These are phyloP conservation scores for Pollenia labialis DNA, from an alignment of 2,888 invertebrate genomes.

Conservation along the genomic window DNA sequence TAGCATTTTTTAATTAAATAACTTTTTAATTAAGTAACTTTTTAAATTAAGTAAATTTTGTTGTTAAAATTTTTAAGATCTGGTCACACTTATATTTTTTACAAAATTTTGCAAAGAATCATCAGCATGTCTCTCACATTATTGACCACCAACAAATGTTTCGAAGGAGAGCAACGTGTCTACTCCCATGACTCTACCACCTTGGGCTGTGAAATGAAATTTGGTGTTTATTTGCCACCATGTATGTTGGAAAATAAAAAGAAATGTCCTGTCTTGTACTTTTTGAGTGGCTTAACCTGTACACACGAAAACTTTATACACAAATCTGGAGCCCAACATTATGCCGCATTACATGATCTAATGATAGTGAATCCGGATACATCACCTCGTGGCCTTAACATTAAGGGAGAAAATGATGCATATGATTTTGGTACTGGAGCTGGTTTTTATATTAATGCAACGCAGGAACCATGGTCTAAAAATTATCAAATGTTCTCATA, in stretches of 20 bases:
- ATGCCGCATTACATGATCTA: slow-evolving; percentile 93
- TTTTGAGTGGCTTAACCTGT: slow-evolving; percentile 96
- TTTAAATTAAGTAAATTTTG: too few species aligned
- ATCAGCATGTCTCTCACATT: slow-evolving; percentile 77
- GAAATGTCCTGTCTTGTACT: slow-evolving; percentile 92
- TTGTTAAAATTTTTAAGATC: too few species aligned
- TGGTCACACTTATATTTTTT: not conserved
- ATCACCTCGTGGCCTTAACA: slow-evolving; percentile 94
- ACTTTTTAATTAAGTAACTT: too few species aligned
- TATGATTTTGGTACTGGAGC: slow-evolving; percentile 98
- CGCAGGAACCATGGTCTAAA: slow-evolving; percentile 94
- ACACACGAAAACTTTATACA: slow-evolving; percentile 97
- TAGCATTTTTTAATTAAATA: too few species aligned
- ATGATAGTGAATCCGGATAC: slow-evolving; percentile 98
- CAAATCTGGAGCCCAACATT: slow-evolving; percentile 96
- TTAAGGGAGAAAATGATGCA: slow-evolving; percentile 95
- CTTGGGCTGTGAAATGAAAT: slow-evolving; percentile 95
- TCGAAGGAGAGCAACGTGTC: slow-evolving; percentile 81
- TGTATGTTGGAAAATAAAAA: slow-evolving; percentile 84
- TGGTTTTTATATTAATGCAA: slow-evolving; percentile 97
- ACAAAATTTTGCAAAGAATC: not conserved
- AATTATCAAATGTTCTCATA: slow-evolving; percentile 98
- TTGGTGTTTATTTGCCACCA: slow-evolving; percentile 95
- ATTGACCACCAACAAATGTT: slow-evolving; percentile 78
- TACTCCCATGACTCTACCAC: slow-evolving; percentile 84